phyloP scores from a whole-genome alignment of 2,113 vertebrate species.

The Leucoraja erinaceus region DNA sequence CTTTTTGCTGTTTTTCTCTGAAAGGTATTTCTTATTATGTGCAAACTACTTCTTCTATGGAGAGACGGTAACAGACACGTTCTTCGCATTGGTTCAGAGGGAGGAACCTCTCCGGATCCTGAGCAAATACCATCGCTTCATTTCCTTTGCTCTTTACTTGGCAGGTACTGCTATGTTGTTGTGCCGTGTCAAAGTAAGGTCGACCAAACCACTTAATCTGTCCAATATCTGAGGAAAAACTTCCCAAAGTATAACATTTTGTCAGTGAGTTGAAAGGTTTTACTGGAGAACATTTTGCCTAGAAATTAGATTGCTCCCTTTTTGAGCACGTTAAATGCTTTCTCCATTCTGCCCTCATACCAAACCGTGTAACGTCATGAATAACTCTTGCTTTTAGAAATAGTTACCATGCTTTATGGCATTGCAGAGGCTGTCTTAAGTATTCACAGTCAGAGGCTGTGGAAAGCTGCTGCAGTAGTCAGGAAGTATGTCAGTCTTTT shows the following conservation, averaged over 20 bases:
- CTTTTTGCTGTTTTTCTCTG: background rate
- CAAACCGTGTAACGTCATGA: too few relatives aligned
- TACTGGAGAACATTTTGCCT: too few relatives aligned
- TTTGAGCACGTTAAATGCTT: too few relatives aligned
- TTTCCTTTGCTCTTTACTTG: constrained; percentile 93
- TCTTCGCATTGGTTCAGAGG: constrained; percentile 91
- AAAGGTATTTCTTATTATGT: constrained; percentile 94
- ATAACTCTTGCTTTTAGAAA: too few relatives aligned
- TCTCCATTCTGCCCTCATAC: too few relatives aligned
- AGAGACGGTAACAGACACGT: constrained; percentile 92
- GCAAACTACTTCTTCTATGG: constrained; percentile 99
- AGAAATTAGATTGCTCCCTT: too few relatives aligned
- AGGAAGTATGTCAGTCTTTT: too few relatives aligned
- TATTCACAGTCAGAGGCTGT: too few relatives aligned
- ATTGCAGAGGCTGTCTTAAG: too few relatives aligned
- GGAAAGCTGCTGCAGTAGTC: too few relatives aligned
- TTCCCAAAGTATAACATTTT: too few relatives aligned
- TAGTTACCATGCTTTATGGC: too few relatives aligned
- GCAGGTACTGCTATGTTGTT: constrained; percentile 60
- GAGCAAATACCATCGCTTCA: constrained; percentile 97
- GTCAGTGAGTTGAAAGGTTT: background rate
- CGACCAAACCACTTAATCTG: background rate
- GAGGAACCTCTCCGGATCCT: constrained; percentile 92
- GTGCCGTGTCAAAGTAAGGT: background rate
- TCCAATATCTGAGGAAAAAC: background rate